Percentiles rank a stretch among this genome's conserved stretches.
These are phyloP conservation scores for Limnephilus auricula DNA, from an alignment of 2,888 invertebrate species.

Conservation along the genomic window DNA sequence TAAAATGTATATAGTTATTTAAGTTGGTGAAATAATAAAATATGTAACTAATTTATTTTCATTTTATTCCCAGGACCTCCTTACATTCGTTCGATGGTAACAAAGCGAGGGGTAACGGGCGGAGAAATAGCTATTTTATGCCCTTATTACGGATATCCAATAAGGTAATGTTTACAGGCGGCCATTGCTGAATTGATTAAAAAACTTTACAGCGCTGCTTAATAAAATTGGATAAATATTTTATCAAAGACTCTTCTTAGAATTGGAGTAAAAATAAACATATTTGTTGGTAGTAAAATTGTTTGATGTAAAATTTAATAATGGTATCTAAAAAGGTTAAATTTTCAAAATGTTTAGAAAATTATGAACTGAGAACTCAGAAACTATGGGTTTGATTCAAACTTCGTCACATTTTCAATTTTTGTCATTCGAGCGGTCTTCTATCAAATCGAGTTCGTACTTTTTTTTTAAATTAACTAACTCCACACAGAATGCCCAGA, in stretches of 20 bases:
- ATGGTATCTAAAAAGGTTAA: too few relatives aligned
- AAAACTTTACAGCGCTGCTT: not conserved
- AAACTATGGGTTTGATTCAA: too few relatives aligned
- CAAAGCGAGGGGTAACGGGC: conserved; percentile 89
- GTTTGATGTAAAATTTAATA: too few relatives aligned
- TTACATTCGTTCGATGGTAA: conserved; percentile 85
- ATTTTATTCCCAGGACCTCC: conserved; percentile 79
- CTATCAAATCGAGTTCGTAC: too few relatives aligned
- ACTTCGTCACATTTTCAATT: too few relatives aligned
- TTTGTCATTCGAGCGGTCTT: too few relatives aligned
- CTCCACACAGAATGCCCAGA: too few relatives aligned
- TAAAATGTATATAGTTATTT: too few relatives aligned
- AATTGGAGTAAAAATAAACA: not conserved
- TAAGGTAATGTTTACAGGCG: conserved; percentile 73
- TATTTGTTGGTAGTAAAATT: too few relatives aligned
- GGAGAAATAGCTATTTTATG: conserved; percentile 87
- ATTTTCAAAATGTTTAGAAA: too few relatives aligned
- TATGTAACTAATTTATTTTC: not conserved
- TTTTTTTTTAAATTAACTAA: too few relatives aligned
- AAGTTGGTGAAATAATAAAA: not conserved
- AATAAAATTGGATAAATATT: not conserved
- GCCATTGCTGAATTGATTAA: not conserved
- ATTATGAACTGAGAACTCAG: too few relatives aligned
- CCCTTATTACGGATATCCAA: conserved; percentile 92
- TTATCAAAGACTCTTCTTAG: not conserved